Evolutionary conservation across 1,140 invertebrate species (phyloP).

Genomic region (Chymomyza costata): DNA sequence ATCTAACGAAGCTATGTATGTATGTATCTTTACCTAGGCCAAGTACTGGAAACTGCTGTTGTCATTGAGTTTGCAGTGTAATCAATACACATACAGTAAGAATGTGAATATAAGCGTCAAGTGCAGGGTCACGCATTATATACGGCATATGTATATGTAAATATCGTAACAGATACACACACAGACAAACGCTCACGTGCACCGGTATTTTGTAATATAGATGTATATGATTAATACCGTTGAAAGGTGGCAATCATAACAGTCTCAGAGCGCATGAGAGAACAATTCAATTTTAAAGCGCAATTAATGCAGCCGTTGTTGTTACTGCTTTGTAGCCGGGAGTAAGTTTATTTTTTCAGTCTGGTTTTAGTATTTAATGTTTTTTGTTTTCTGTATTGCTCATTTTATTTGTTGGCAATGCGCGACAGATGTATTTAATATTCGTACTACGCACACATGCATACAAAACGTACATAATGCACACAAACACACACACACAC

Average conservation of each 20-base stretch:
- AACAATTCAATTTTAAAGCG: conserved; percentile 24
- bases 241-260: too few species aligned
- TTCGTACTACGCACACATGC: conserved; percentile 11
- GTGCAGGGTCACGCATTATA: conserved; percentile 52
- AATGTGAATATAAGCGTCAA: conserved; percentile 52
- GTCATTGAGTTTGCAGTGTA: too few species aligned
- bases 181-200: conserved; percentile 26
- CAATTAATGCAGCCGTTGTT: conserved; percentile 30
- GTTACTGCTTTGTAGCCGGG: conserved; percentile 10
- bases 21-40: too few species aligned
- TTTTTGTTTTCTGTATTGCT: conserved; percentile 10
- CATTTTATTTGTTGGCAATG: conserved; percentile 7
- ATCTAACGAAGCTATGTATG: too few species aligned
- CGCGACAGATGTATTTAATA: conserved; percentile 61
- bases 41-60: too few species aligned
- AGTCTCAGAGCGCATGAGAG: neutral
- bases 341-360: conserved; percentile 10
- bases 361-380: neutral
- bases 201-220: conserved; percentile 2
- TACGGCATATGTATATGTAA: conserved; percentile 10
- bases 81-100: too few species aligned
- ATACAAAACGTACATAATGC: too few species aligned
- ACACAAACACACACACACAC: too few species aligned
- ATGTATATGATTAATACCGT: conserved; percentile 35
- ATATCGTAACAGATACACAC: too few species aligned